Percentiles rank a stretch among this genome's conserved stretches.
phyloP scores from a whole-genome alignment of 2,113 vertebrate genomes.

The Typhlomys cinereus region DNA sequence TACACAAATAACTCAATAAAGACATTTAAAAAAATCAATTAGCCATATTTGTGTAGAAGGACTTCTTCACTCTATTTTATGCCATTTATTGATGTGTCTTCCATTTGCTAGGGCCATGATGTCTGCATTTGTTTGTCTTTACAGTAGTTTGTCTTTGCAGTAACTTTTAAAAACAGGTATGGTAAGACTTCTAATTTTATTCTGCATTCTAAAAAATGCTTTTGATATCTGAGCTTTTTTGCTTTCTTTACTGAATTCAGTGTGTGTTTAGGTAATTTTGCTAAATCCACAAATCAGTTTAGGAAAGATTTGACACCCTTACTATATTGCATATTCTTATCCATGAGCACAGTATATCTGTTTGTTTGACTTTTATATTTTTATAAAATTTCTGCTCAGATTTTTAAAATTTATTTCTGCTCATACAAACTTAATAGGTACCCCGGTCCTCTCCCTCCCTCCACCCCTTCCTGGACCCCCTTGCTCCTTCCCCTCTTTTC shows the following conservation, averaged over 20 bases:
- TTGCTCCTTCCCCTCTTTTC: too few species aligned
- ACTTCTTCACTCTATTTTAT: neutral
- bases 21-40: neutral
- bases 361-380: neutral
- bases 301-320: neutral
- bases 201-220: neutral
- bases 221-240: neutral
- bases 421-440: too few species aligned
- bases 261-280: neutral
- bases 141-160: neutral
- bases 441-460: too few species aligned
- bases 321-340: too few species aligned
- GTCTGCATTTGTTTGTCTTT: neutral
- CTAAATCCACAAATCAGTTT: neutral
- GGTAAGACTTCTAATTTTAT: neutral
- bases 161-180: neutral
- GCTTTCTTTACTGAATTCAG: neutral
- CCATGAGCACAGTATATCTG: neutral
- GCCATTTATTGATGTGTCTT: neutral
- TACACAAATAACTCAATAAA: neutral
- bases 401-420: too few species aligned
- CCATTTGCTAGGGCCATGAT: neutral
- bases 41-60: neutral
- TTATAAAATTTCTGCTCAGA: neutral
- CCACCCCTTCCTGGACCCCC: too few species aligned